Evolutionary conservation across 2,797 vertebrate species (phyloP).

Genomic region (Enteromius radiatus): DNA sequence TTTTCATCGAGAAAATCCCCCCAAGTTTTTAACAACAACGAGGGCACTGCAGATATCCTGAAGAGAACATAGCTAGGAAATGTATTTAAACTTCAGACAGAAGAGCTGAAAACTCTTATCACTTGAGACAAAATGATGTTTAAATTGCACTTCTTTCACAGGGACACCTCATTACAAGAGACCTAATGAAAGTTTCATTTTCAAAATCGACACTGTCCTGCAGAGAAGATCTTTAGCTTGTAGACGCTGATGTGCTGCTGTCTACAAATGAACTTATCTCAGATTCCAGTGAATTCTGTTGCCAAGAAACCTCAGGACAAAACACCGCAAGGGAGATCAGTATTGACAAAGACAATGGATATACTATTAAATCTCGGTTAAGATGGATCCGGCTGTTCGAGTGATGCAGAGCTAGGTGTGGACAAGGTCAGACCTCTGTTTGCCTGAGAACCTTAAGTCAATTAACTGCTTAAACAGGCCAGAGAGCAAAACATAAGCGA

Average conservation of each 20-base stretch:
- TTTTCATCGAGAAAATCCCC: background rate
- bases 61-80: background rate
- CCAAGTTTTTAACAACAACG: background rate
- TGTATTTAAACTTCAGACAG: conserved; percentile 7
- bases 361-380: conserved; percentile 27
- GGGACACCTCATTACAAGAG: background rate
- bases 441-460: conserved; percentile 2
- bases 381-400: conserved; percentile 24
- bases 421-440: conserved; percentile 23
- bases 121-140: conserved; percentile 8
- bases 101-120: background rate
- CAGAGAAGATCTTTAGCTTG: background rate
- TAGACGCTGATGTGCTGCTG: conserved; percentile 16
- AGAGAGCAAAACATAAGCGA: conserved; percentile 40
- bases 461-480: conserved; percentile 36
- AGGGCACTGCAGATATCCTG: background rate
- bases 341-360: conserved; percentile 37
- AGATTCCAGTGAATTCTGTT: conserved; percentile 11
- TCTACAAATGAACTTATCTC: background rate
- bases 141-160: conserved; percentile 1
- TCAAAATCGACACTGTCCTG: background rate
- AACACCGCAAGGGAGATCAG: conserved; percentile 1
- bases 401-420: background rate
- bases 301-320: conserved; percentile 35
- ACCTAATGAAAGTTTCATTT: background rate